Percentiles rank a stretch among this genome's conserved stretches.
Conservation (phyloP, 1,140 invertebrate genomes). For the Gonatopus flavifemur region DNA sequence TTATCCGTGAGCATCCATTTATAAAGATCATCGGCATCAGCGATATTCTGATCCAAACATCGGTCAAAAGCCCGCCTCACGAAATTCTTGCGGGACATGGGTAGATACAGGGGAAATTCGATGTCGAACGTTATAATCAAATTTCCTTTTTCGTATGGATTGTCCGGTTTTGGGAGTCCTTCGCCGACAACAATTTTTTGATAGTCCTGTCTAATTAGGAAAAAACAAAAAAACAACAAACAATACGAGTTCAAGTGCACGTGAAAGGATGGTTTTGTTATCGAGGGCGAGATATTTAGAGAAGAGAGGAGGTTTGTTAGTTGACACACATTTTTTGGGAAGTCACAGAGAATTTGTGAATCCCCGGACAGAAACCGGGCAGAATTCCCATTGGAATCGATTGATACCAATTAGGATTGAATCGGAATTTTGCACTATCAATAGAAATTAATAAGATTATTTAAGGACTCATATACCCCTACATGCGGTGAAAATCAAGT, state of each 20-base stretch:
- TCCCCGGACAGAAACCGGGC: no score
- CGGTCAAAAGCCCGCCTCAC: constrained; percentile 54
- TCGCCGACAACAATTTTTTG: constrained; percentile 64
- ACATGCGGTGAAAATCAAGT: no score
- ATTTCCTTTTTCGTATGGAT: constrained; percentile 56
- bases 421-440: no score
- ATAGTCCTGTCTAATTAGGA: constrained; percentile 62
- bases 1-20: constrained; percentile 51
- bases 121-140: constrained; percentile 62
- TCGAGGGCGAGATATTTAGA: background rate
- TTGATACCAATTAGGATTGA: no score
- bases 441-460: no score
- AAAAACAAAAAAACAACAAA: background rate
- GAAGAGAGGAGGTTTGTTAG: background rate
- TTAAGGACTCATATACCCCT: no score
- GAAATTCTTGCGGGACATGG: constrained; percentile 53
- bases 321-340: background rate
- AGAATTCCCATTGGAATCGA: no score
- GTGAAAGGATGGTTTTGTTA: background rate
- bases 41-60: constrained; percentile 27
- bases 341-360: background rate
- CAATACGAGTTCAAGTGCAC: background rate
- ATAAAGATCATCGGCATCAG: constrained; percentile 47
- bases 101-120: constrained; percentile 61
- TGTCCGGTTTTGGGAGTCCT: constrained; percentile 63